These are phyloP conservation scores for Chaetura pelagica DNA, from an alignment of 2,113 vertebrate species.

Conservation along the genomic window DNA sequence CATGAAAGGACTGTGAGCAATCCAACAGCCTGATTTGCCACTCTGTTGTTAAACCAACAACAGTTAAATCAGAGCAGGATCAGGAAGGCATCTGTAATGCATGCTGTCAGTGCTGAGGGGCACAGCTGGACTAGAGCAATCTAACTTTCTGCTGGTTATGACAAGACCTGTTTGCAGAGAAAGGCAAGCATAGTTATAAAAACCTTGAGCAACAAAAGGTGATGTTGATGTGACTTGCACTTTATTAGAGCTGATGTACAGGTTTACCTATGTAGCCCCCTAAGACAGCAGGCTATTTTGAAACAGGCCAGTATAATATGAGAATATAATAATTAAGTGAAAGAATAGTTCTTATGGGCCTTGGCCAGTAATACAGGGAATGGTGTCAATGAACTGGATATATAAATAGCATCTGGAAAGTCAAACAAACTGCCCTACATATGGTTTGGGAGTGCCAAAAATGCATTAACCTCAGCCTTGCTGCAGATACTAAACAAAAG, in stretches of 20 bases:
- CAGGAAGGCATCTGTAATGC: neutral
- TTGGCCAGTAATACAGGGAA: neutral
- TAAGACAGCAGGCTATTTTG: neutral
- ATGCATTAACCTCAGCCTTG: neutral
- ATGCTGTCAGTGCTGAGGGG: neutral
- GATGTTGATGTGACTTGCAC: neutral
- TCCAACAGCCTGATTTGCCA: neutral
- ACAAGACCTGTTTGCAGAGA: neutral
- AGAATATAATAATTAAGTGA: neutral
- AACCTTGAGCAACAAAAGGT: neutral
- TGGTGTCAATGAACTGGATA: neutral
- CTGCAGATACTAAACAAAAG: neutral
- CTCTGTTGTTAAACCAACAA: neutral
- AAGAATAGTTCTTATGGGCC: neutral
- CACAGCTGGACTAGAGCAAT: neutral
- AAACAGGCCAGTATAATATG: neutral
- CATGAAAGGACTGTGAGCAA: neutral
- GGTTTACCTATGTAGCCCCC: neutral
- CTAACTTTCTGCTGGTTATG: neutral
- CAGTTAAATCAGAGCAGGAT: neutral
- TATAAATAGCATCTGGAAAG: neutral
- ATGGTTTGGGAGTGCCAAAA: rapidly evolving
- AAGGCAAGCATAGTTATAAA: neutral
- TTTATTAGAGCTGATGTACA: neutral
- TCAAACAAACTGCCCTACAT: neutral